A percentile compares a stretch with the other conserved stretches of the same genome.
phyloP scores from a whole-genome alignment of 1,140 invertebrate genomes.

The Mamestra configurata region DNA sequence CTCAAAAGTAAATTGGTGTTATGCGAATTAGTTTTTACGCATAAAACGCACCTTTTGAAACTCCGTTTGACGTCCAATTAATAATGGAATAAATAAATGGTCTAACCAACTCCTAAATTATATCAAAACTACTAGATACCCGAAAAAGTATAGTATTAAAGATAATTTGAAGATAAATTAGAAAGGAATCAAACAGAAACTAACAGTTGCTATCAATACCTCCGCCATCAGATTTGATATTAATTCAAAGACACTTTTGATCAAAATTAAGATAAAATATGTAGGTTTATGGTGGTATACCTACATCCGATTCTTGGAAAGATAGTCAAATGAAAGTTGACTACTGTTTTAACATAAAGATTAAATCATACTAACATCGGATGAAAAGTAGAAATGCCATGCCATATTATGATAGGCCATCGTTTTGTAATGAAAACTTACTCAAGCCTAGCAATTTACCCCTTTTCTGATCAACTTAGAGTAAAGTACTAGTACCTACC shows the following conservation, averaged over 20 bases:
- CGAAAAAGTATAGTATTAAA: not conserved
- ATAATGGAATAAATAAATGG: not conserved
- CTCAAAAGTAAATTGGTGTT: conserved; percentile 26
- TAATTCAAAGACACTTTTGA: conserved; percentile 45
- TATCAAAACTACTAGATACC: not conserved
- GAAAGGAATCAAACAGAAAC: conserved; percentile 38
- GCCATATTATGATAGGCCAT: not conserved
- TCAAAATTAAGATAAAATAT: conserved; percentile 45
- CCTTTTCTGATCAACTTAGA: too few relatives aligned
- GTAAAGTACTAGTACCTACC: too few relatives aligned
- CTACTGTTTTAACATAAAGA: conserved; percentile 52
- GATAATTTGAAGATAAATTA: not conserved
- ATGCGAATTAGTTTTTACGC: not conserved
- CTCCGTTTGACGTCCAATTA: not conserved
- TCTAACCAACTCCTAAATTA: not conserved
- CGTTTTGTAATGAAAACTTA: not conserved
- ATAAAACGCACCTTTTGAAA: not conserved
- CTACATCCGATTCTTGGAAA: conserved; percentile 46
- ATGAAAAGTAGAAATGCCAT: not conserved
- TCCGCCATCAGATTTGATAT: conserved; percentile 8
- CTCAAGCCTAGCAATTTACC: too few relatives aligned
- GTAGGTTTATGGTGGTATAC: conserved; percentile 43
- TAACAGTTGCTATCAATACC: conserved; percentile 41
- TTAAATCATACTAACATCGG: conserved; percentile 40
- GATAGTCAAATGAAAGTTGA: conserved; percentile 47